Evolutionary conservation across 1,140 invertebrate species (phyloP).

Genomic region (Leptinotarsa texana): DNA sequence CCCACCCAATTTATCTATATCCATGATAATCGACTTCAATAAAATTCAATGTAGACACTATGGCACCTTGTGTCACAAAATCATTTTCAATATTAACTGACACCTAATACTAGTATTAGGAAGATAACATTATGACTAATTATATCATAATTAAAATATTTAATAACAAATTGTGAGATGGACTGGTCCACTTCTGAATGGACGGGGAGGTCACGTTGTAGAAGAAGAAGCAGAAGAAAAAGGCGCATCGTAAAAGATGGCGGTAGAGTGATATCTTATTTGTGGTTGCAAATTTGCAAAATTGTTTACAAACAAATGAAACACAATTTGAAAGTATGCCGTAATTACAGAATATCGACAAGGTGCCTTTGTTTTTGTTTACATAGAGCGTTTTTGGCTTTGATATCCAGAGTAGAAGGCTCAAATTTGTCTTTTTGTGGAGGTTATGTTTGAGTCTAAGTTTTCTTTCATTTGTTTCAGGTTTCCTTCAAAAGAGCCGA

Average conservation of each 20-base stretch:
- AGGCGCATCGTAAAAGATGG: slow-evolving; percentile 52
- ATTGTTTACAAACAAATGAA: slow-evolving; percentile 51
- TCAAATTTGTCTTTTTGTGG: slow-evolving; percentile 33
- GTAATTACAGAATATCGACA: not conserved
- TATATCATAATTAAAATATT: no score
- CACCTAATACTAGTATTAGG: no score
- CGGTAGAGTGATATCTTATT: slow-evolving; percentile 48
- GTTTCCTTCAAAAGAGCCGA: slow-evolving; percentile 19
- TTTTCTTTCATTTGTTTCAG: slow-evolving; percentile 47
- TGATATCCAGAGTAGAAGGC: not conserved
- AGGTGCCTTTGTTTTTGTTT: slow-evolving; percentile 7
- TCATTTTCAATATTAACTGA: no score
- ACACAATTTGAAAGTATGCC: not conserved
- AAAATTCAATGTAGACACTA: not conserved
- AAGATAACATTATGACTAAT: no score
- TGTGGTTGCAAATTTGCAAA: slow-evolving; percentile 53
- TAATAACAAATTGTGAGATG: slow-evolving; percentile 21
- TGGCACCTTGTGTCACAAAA: not conserved
- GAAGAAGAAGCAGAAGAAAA: slow-evolving; percentile 42
- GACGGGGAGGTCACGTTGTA: slow-evolving; percentile 43
- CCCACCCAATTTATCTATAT: slow-evolving; percentile 28
- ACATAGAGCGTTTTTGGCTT: not conserved
- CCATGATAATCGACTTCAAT: not conserved
- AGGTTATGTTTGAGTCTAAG: slow-evolving; percentile 51
- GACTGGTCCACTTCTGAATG: slow-evolving; percentile 49